Evolutionary conservation across 1,140 invertebrate species (phyloP).

Genomic region (Acromyrmex echinatior): DNA sequence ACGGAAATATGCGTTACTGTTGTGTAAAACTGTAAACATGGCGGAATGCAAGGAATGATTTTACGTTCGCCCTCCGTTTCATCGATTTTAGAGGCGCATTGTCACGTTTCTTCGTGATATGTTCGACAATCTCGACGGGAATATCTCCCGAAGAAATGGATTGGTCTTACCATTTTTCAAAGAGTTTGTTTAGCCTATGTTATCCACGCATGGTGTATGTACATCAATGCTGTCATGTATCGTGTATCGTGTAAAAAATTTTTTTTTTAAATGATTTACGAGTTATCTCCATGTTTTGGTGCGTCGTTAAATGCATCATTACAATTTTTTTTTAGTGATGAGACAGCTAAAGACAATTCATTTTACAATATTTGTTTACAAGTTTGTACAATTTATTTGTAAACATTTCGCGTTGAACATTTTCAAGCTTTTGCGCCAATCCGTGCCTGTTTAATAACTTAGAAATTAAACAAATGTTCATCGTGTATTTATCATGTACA

Average conservation of each 20-base stretch:
- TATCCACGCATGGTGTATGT: not conserved
- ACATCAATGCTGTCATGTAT: not conserved
- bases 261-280: not conserved
- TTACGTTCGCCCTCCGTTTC: not conserved
- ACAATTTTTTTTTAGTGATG: not conserved
- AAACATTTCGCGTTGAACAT: not conserved
- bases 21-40: conserved; percentile 40
- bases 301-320: too few species aligned
- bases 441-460: not conserved
- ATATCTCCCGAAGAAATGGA: conserved; percentile 4
- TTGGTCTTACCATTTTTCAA: conserved; percentile 9
- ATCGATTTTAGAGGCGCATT: not conserved
- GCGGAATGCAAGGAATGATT: conserved; percentile 9
- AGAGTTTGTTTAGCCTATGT: conserved; percentile 33
- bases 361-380: not conserved
- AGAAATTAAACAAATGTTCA: not conserved
- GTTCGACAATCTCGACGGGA: conserved; percentile 37
- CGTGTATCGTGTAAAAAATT: not conserved
- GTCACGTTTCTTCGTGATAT: not conserved
- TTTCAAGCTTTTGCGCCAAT: not conserved
- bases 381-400: not conserved
- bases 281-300: too few species aligned
- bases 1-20: conserved; percentile 41
- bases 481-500: not conserved
- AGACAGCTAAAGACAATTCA: not conserved